Evolutionary conservation across 2,888 invertebrate genomes (phyloP).

Genomic region (Phyto melanocephala): DNA sequence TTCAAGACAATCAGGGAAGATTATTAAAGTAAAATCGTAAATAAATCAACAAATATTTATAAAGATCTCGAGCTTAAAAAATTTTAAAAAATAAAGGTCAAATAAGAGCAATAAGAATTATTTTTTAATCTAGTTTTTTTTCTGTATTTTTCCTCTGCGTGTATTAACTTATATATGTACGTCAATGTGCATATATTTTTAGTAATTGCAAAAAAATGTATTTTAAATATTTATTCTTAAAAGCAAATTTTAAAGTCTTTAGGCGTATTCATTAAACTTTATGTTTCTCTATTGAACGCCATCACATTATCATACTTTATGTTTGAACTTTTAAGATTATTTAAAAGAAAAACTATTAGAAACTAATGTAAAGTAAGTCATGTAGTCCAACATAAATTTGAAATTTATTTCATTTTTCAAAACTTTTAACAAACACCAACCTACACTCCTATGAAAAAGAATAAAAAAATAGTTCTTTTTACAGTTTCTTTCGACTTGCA

Average conservation of each 20-base stretch:
- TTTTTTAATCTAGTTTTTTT: too few species aligned
- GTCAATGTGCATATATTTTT: too few species aligned
- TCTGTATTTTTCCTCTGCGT: too few species aligned
- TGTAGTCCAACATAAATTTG: slow-evolving; percentile 31
- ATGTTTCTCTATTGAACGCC: neutral
- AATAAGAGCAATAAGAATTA: too few species aligned
- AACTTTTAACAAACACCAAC: slow-evolving; percentile 55
- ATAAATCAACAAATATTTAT: too few species aligned
- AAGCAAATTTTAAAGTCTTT: slow-evolving; percentile 27
- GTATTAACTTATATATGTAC: too few species aligned
- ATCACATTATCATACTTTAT: neutral
- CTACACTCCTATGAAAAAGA: slow-evolving; percentile 17
- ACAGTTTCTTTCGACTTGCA: neutral
- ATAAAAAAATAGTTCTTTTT: slow-evolving; percentile 20
- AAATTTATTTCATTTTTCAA: slow-evolving; percentile 58
- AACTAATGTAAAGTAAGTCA: slow-evolving; percentile 2
- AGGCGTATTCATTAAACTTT: slow-evolving; percentile 13
- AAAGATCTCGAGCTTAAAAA: too few species aligned
- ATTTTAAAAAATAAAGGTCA: too few species aligned
- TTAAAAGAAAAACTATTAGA: neutral
- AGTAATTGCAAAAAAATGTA: neutral
- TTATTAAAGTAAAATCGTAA: too few species aligned
- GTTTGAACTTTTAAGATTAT: slow-evolving; percentile 39
- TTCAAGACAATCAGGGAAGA: too few species aligned
- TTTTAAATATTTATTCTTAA: slow-evolving; percentile 14